Evolutionary conservation across 23 tunicate genomes (phyloP), one percentile per base, ranked within the genome.

Genomic region (Halocynthia aurantium): DNA sequence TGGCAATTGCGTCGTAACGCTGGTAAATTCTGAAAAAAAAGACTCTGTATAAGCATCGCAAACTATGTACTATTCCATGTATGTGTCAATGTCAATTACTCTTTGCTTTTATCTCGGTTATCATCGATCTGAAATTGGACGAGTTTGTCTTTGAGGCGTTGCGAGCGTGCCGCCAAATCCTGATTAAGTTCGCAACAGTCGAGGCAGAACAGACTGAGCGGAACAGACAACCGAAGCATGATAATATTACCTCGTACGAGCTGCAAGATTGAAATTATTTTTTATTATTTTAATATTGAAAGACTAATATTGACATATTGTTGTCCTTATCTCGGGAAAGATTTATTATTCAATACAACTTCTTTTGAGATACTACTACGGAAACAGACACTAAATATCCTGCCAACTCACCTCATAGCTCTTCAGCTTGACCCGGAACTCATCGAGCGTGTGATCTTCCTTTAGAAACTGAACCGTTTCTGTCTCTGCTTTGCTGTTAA

Each of bases 341-440:
- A 58, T 58, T 58, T 58, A 58, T 1, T 58, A 15, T 58, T 58
- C 18, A 58, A 58, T 58, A 15, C 40, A 17, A 22, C 72, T 67
- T 21, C 4, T 15, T 19, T 67, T 11, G 44, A 67, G 31, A 17
- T 17, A 67, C 20, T 15, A 17, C 72, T 67, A 0, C 2, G 12
- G 1, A n/a, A n/a, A n/a, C 11, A 11, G 11, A 67, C 22, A 15
- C 22, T 2, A 17, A 51, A 77, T 50, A n/a, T n/a, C n/a, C n/a
- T n/a, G n/a, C n/a, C n/a, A n/a, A n/a, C n/a, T n/a, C n/a, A 85
- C 97, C 83, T 91, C 97, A 73, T 88, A 85, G n/a, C 68, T 61
- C 10, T n/a, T 22, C 63, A 91, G 73, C 77, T 81, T 91, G 1
- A 15, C 61, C 20, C 89, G 81, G 61, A 74, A 86, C 13, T 77